phyloP scores from a whole-genome alignment of 2,888 invertebrate species.

The Cephus sareptanus region DNA sequence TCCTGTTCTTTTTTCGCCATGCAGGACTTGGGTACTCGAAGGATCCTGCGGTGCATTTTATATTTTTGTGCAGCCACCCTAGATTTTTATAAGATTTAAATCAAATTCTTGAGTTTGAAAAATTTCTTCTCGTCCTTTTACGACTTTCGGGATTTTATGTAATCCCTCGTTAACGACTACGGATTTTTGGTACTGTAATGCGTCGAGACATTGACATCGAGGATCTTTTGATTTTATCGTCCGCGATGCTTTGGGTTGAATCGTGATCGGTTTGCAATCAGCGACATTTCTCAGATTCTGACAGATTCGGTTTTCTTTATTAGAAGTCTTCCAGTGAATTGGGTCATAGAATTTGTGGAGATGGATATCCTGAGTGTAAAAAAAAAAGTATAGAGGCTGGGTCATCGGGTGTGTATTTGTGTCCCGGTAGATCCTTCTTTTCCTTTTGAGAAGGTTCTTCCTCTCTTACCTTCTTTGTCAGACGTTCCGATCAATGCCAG shows the following conservation, averaged over 20 bases:
- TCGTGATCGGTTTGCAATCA: background rate
- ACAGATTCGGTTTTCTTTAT: background rate
- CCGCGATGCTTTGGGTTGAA: background rate
- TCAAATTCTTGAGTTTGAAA: background rate
- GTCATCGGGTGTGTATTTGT: background rate
- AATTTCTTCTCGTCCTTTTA: background rate
- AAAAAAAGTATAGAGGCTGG: background rate
- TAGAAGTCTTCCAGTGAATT: background rate
- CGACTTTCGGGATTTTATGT: background rate
- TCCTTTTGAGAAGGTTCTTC: background rate
- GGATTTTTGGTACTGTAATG: background rate
- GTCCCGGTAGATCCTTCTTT: background rate
- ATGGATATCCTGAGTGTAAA: background rate
- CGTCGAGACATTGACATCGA: background rate
- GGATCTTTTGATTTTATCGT: background rate
- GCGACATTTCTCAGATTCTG: background rate
- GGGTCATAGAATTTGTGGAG: background rate
- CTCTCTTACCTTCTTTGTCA: background rate
- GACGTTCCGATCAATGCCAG: background rate
- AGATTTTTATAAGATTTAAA: background rate
- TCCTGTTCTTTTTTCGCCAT: no score
- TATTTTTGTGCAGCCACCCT: no score
- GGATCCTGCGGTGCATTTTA: no score
- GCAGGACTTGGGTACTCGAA: background rate
- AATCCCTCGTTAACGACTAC: background rate